Evolutionary conservation across 2,113 vertebrate species (phyloP).

Genomic region (Oceanites oceanicus): DNA sequence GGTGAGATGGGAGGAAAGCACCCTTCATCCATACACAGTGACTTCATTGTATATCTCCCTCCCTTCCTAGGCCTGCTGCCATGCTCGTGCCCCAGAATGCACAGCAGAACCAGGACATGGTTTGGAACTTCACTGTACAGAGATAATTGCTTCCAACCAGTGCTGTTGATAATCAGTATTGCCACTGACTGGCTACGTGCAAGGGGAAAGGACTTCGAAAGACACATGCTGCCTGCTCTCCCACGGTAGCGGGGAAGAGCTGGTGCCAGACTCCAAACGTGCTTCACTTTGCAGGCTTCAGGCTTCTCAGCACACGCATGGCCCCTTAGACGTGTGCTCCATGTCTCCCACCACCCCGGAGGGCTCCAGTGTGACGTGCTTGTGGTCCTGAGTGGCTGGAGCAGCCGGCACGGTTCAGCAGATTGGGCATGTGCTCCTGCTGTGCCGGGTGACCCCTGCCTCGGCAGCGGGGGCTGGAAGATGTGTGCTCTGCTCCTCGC

Average conservation of each 20-base stretch:
- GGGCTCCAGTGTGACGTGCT: background rate
- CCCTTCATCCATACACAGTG: slow-evolving; percentile 57
- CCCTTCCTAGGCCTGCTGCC: slow-evolving; percentile 40
- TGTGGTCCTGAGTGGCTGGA: accelerated
- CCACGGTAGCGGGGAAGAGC: background rate
- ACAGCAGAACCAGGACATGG: background rate
- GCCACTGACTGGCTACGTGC: background rate
- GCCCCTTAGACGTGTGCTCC: background rate
- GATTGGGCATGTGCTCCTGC: background rate
- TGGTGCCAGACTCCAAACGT: background rate
- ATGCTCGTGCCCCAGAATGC: background rate
- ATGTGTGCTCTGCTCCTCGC: background rate
- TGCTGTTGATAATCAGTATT: background rate
- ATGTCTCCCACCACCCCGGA: background rate
- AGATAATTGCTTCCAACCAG: background rate
- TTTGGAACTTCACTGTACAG: slow-evolving; percentile 37
- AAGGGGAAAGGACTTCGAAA: background rate
- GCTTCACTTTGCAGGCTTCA: background rate
- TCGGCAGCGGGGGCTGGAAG: background rate
- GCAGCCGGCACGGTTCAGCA: accelerated
- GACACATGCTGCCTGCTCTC: background rate
- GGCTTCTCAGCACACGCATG: background rate
- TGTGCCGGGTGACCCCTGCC: background rate
- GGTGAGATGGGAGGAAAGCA: slow-evolving; percentile 58
- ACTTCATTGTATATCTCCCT: slow-evolving; percentile 46